These are phyloP conservation scores for Trissolcus brochymenae DNA, from an alignment of 2,888 invertebrate species.

Conservation along the genomic window DNA sequence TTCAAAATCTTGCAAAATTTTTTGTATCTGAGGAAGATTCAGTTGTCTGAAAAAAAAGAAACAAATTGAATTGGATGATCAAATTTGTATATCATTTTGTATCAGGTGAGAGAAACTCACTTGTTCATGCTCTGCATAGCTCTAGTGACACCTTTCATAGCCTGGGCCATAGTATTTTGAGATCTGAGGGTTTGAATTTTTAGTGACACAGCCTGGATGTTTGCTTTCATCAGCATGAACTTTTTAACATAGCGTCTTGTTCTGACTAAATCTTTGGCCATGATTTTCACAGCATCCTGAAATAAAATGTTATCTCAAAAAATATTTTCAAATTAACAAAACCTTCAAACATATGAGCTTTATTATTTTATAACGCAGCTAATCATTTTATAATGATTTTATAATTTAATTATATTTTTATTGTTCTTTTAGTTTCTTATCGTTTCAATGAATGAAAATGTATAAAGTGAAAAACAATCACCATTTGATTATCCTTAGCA, in stretches of 20 bases:
- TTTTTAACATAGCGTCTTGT: constrained; percentile 97
- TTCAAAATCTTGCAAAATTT: constrained; percentile 97
- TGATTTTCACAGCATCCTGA: constrained; percentile 99
- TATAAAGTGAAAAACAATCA: constrained; percentile 69
- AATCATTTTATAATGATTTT: too few species aligned
- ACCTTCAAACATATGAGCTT: too few species aligned
- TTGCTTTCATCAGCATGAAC: constrained; percentile 99
- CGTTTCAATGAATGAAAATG: too few species aligned
- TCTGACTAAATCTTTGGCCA: constrained; percentile 98
- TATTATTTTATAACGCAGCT: too few species aligned
- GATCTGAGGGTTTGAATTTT: constrained; percentile 98
- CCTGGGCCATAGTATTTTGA: constrained; percentile 99
- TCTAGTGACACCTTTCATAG: constrained; percentile 98
- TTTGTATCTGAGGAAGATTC: constrained; percentile 99
- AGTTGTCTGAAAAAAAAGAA: constrained; percentile 80
- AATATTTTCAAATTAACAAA: too few species aligned
- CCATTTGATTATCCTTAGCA: constrained; percentile 99
- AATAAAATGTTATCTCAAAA: constrained; percentile 39
- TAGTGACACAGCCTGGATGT: constrained; percentile 97
- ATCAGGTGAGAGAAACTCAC: constrained; percentile 58
- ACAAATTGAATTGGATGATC: background rate
- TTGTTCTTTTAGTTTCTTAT: too few species aligned
- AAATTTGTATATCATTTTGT: too few species aligned
- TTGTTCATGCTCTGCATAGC: constrained; percentile 99
- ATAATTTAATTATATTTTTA: too few species aligned